Percentiles rank a stretch among this genome's conserved stretches.
phyloP scores from a whole-genome alignment of 1,140 invertebrate genomes.

The Cardiocondyla obscurior region DNA sequence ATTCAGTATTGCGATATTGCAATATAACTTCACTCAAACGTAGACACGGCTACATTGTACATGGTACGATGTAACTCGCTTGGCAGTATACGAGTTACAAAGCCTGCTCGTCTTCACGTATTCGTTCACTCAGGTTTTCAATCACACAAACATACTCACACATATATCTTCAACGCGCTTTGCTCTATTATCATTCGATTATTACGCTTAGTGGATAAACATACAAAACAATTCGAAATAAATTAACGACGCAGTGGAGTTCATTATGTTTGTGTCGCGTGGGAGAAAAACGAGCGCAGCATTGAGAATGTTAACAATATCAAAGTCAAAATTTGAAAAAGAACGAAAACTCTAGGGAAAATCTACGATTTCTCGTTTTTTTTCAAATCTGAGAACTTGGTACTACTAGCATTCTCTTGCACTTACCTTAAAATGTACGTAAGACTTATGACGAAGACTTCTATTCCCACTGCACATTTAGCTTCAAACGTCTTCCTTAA shows the following conservation, averaged over 20 bases:
- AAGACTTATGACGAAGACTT: neutral
- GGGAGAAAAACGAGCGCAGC: neutral
- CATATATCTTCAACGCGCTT: constrained; percentile 61
- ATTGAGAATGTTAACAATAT: neutral
- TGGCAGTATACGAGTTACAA: constrained; percentile 69
- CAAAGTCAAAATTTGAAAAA: neutral
- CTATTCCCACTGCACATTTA: constrained; percentile 34
- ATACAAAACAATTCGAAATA: constrained; percentile 82
- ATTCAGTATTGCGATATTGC: too few species aligned
- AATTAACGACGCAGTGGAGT: constrained; percentile 78
- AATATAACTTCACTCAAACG: too few species aligned
- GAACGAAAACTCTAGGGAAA: neutral
- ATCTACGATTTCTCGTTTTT: neutral
- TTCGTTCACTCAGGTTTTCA: constrained; percentile 58
- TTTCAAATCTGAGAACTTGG: neutral
- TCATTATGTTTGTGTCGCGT: constrained; percentile 23
- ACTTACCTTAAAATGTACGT: constrained; percentile 18
- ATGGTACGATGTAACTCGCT: constrained; percentile 75
- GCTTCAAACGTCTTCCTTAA: constrained; percentile 7
- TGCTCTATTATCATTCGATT: constrained; percentile 67
- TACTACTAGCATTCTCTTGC: neutral
- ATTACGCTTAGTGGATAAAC: constrained; percentile 75
- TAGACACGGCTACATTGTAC: constrained; percentile 77
- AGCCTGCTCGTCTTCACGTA: constrained; percentile 23
- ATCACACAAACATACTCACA: constrained; percentile 54